Percentiles rank a stretch among this genome's conserved stretches.
These are phyloP conservation scores for honey bee (Apis mellifera) DNA, from an alignment of 1,140 invertebrate genomes.

Conservation along the genomic window DNA sequence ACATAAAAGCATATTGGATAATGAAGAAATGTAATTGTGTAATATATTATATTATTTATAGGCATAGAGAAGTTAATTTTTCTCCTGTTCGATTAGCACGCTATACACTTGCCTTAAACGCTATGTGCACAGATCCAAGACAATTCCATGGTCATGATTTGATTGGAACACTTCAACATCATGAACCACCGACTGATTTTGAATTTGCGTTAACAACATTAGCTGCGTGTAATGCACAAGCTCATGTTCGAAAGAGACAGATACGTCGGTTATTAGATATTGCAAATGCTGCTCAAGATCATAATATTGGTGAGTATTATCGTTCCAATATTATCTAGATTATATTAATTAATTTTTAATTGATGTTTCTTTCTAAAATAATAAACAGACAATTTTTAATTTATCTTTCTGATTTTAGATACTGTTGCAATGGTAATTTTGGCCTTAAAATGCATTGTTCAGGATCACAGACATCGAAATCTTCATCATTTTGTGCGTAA, in stretches of 20 bases:
- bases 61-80: conserved; percentile 87
- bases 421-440: conserved; percentile 92
- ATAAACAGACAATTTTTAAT: too few relatives aligned
- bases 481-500: conserved; percentile 89
- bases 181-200: conserved; percentile 85
- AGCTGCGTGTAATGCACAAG: conserved; percentile 89
- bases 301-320: conserved; percentile 85
- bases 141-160: conserved; percentile 92
- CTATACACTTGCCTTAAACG: conserved; percentile 88
- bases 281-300: conserved; percentile 88
- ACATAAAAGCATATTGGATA: too few relatives aligned
- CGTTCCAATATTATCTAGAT: neutral
- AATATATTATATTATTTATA: conserved; percentile 61
- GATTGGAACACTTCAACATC: conserved; percentile 87
- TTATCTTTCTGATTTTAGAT: conserved; percentile 79
- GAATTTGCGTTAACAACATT: conserved; percentile 86
- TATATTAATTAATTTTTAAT: neutral
- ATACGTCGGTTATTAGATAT: conserved; percentile 89
- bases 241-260: conserved; percentile 90
- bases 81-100: conserved; percentile 87
- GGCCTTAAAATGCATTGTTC: conserved; percentile 91
- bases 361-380: neutral
- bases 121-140: conserved; percentile 90
- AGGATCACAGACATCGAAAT: conserved; percentile 90
- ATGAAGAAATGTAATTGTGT: too few relatives aligned